Evolutionary conservation across 2,888 invertebrate genomes (phyloP).

Genomic region (Epirrhoe tristata): DNA sequence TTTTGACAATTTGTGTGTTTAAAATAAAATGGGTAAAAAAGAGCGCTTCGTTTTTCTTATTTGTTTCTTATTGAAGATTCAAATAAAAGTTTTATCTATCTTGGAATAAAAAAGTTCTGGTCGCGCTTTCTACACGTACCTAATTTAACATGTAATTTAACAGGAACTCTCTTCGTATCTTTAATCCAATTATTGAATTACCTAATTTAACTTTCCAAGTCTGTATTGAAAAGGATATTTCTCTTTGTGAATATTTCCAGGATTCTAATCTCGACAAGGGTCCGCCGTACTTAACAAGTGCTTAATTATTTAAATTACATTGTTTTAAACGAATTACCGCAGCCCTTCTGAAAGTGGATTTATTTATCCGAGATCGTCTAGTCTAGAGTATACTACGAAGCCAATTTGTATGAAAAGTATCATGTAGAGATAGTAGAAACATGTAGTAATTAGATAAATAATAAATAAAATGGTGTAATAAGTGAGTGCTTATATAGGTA

Average conservation of each 20-base stretch:
- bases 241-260: constrained; percentile 23
- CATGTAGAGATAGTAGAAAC: no score
- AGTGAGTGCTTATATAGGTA: neutral
- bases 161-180: neutral
- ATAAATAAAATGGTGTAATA: neutral
- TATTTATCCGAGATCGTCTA: constrained; percentile 25
- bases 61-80: no score
- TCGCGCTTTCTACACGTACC: neutral
- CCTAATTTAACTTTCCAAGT: constrained; percentile 18
- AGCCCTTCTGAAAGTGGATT: constrained; percentile 21
- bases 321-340: constrained; percentile 32
- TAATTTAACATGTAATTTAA: neutral
- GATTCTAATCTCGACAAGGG: constrained; percentile 30
- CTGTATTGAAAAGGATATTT: constrained; percentile 27
- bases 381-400: constrained; percentile 27
- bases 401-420: constrained; percentile 38
- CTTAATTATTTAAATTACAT: constrained; percentile 33
- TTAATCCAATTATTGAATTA: constrained; percentile 4
- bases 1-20: neutral
- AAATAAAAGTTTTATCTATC: no score
- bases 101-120: no score
- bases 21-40: neutral
- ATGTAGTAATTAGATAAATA: constrained; percentile 1
- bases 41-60: no score
- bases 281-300: constrained; percentile 31